These are phyloP conservation scores for Sylvietta virens DNA, from an alignment of 2,113 vertebrate species.

Conservation along the genomic window DNA sequence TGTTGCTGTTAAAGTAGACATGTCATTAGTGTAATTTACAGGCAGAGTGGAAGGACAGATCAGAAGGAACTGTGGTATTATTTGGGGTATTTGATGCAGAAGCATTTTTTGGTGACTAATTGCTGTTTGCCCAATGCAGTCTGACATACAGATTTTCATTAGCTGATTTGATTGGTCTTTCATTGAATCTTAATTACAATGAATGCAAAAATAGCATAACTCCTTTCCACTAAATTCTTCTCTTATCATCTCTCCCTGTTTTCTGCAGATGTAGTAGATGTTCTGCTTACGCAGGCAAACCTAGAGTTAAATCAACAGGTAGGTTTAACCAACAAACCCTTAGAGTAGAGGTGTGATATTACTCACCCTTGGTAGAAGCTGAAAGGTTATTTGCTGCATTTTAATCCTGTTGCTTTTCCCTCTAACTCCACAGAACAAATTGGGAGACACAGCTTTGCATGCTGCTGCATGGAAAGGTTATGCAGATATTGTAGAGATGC, in stretches of 20 bases:
- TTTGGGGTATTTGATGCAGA: not conserved
- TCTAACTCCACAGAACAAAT: conserved; percentile 86
- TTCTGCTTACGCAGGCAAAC: conserved; percentile 85
- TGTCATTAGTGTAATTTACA: not conserved
- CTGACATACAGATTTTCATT: not conserved
- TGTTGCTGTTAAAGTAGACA: not conserved
- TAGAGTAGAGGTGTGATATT: not conserved
- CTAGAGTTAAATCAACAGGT: conserved; percentile 98
- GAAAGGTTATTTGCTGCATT: not conserved
- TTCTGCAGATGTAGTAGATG: conserved; percentile 89
- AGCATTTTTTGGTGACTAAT: not conserved
- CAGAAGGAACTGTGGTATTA: not conserved
- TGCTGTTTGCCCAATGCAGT: not conserved
- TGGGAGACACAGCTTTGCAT: conserved; percentile 92
- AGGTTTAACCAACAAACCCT: not conserved
- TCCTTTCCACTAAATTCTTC: not conserved
- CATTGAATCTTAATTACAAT: not conserved
- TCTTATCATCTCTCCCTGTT: not conserved
- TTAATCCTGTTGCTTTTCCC: conserved; percentile 47
- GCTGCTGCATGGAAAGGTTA: conserved; percentile 98
- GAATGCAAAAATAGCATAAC: not conserved
- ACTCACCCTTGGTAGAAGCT: not conserved
- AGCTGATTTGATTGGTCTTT: not conserved
- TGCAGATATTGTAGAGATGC: conserved; percentile 93
- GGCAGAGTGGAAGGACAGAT: not conserved